These are phyloP conservation scores for Penaeus chinensis DNA, from an alignment of 1,140 invertebrate genomes.

Conservation along the genomic window DNA sequence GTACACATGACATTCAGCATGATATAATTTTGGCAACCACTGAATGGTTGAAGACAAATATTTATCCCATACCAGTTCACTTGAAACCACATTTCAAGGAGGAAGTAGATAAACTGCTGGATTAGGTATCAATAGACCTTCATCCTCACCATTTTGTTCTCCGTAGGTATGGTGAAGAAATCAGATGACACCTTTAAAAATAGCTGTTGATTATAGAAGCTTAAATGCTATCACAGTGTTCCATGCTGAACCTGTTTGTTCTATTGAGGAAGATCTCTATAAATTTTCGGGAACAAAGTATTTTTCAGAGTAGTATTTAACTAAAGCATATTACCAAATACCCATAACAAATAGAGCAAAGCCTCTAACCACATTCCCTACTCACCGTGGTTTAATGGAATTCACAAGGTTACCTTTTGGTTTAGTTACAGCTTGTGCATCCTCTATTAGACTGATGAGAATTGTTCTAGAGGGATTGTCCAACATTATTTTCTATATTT, in stretches of 20 bases:
- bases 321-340: conserved; percentile 24
- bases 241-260: not conserved
- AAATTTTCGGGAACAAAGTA: conserved; percentile 3
- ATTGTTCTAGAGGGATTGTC: conserved; percentile 4
- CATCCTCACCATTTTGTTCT: too few species aligned
- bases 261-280: conserved; percentile 2
- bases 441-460: conserved; percentile 14
- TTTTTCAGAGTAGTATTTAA: conserved; percentile 4
- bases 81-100: conserved; percentile 13
- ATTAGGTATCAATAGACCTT: too few species aligned
- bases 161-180: conserved; percentile 15
- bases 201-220: conserved; percentile 7
- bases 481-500: conserved; percentile 4
- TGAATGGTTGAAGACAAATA: not conserved
- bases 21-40: conserved; percentile 1
- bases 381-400: conserved; percentile 22
- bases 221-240: conserved; percentile 20
- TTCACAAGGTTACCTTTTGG: conserved; percentile 11
- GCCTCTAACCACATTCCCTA: conserved; percentile 10
- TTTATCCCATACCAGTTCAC: conserved; percentile 24
- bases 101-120: conserved; percentile 8
- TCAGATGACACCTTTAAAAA: not conserved
- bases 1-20: not conserved
- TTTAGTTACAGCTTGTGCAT: conserved; percentile 22
- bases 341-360: not conserved